Evolutionary conservation across 2,113 vertebrate genomes (phyloP).

Genomic region (Orcinus orca): DNA sequence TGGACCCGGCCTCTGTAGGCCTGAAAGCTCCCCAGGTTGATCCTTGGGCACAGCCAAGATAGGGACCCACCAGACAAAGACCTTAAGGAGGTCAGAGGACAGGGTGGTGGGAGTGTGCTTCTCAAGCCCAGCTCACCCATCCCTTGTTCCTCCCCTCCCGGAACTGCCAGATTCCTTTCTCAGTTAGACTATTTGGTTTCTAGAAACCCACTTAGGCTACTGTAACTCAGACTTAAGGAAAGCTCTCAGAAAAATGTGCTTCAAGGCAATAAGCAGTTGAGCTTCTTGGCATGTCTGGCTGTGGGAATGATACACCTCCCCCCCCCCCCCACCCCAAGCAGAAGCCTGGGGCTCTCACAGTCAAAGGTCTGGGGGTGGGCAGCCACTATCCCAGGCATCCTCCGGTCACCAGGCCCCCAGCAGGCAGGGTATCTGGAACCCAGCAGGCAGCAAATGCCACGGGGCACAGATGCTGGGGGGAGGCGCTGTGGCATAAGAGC

Average conservation of each 20-base stretch:
- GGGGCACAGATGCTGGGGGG: neutral
- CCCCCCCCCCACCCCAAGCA: neutral
- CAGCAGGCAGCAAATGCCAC: neutral
- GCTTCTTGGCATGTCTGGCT: neutral
- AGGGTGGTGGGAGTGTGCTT: neutral
- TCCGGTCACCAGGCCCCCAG: neutral
- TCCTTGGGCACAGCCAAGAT: neutral
- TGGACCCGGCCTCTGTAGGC: neutral
- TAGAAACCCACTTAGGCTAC: neutral
- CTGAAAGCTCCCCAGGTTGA: neutral
- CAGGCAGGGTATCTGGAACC: neutral
- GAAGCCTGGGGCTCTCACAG: neutral
- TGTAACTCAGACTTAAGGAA: slow-evolving; percentile 20
- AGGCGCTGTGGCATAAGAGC: neutral
- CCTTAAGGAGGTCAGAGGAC: neutral
- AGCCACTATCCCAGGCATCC: neutral
- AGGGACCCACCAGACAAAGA: neutral
- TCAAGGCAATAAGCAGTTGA: neutral
- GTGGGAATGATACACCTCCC: neutral
- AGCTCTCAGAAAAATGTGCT: neutral
- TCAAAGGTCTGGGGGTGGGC: neutral
- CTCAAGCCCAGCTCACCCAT: neutral
- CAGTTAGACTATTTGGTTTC: neutral
- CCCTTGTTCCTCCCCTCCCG: neutral
- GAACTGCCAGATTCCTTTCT: slow-evolving; percentile 22